A percentile compares a stretch with the other conserved stretches of the same genome.
phyloP scores from a whole-genome alignment of 2,888 invertebrate species.

The Bugulina stolonifera region DNA sequence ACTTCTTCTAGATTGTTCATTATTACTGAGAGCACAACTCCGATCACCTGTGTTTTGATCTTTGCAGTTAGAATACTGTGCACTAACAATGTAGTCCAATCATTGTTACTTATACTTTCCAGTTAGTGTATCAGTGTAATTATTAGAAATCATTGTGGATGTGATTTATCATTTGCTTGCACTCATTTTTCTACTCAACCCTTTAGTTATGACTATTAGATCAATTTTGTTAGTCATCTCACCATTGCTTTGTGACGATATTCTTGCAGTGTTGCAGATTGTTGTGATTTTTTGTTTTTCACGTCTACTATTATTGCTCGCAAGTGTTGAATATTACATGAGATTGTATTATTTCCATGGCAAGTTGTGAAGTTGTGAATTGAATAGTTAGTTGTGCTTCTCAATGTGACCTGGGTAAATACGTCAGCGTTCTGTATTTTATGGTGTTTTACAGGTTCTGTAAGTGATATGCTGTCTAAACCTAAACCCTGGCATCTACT shows the following conservation, averaged over 20 bases:
- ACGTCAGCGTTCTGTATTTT: no score
- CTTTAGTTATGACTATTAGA: no score
- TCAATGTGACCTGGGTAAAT: no score
- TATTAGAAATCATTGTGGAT: not conserved
- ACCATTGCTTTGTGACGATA: not conserved
- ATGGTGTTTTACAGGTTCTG: constrained; percentile 60
- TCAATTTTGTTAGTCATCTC: no score
- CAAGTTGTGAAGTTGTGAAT: no score
- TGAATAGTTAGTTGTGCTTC: no score
- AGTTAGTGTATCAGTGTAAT: not conserved
- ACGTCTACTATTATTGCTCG: no score
- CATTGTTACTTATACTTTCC: constrained; percentile 14
- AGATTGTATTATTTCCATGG: no score
- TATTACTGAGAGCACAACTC: no score
- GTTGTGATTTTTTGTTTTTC: not conserved
- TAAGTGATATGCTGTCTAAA: constrained; percentile 91
- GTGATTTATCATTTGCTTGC: not conserved
- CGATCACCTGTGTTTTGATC: not conserved
- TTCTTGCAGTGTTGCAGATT: not conserved
- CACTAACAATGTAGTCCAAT: not conserved
- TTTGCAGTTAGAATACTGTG: not conserved
- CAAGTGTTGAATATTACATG: no score
- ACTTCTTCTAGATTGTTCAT: not conserved
- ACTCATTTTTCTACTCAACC: not conserved
- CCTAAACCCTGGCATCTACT: constrained; percentile 99